Conservation (phyloP, 2,113 vertebrate genomes). For the Ploceus nigricollis region DNA sequence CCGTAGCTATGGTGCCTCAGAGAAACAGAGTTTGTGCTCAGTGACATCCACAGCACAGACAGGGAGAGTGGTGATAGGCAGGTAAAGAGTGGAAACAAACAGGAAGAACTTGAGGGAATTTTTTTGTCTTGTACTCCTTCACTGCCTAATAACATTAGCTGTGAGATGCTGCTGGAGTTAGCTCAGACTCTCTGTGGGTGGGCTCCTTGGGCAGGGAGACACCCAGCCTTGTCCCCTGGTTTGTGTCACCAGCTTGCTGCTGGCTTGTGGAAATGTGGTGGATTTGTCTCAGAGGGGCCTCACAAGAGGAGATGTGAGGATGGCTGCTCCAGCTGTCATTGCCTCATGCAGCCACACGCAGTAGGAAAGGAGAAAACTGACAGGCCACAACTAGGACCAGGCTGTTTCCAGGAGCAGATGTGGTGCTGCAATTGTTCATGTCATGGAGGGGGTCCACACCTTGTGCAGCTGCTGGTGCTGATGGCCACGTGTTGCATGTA, state of each 20-base stretch:
- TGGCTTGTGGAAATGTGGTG: not conserved
- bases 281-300: not conserved
- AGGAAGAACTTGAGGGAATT: not conserved
- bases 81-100: not conserved
- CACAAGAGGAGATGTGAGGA: not conserved
- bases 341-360: not conserved
- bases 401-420: not conserved
- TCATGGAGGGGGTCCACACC: not conserved
- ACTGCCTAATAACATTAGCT: not conserved
- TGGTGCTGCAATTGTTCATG: accelerated
- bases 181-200: not conserved
- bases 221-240: not conserved
- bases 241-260: not conserved
- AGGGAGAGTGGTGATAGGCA: not conserved
- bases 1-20: not conserved
- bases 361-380: not conserved
- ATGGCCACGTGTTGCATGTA: accelerated
- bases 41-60: not conserved
- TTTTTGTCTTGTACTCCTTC: not conserved
- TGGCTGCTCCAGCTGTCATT: not conserved
- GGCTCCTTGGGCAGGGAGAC: not conserved
- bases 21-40: not conserved
- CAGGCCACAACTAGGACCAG: not conserved
- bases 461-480: not conserved
- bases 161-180: not conserved